These are phyloP conservation scores for Bombus confusus DNA, from an alignment of 1,140 invertebrate species.

Conservation along the genomic window DNA sequence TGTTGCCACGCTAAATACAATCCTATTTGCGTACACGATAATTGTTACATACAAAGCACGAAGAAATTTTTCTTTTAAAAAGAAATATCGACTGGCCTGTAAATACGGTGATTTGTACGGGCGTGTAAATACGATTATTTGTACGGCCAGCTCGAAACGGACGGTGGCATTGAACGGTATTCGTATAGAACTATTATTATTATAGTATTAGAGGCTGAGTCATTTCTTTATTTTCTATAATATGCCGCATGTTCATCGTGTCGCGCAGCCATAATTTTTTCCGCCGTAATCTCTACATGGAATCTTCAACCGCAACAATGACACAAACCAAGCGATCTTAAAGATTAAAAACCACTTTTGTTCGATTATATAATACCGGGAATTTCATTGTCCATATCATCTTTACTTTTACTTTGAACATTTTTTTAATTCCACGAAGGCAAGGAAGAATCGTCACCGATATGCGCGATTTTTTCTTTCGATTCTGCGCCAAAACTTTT, in stretches of 20 bases:
- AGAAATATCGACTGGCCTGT: no score
- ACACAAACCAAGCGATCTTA: not conserved
- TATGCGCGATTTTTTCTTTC: no score
- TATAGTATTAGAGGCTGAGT: conserved; percentile 1
- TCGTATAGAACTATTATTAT: conserved; percentile 13
- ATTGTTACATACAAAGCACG: not conserved
- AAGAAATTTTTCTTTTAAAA: not conserved
- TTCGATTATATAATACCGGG: not conserved
- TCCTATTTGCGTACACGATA: no score
- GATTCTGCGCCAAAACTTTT: no score
- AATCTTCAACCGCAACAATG: not conserved
- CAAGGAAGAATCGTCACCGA: no score
- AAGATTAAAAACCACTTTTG: not conserved
- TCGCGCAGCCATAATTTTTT: not conserved
- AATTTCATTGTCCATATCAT: not conserved
- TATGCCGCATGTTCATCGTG: no score
- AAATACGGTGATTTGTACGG: not conserved
- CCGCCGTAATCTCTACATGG: not conserved
- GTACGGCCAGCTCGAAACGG: not conserved
- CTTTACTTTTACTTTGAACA: no score
- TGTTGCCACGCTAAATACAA: no score
- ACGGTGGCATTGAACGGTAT: not conserved
- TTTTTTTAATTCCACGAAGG: no score
- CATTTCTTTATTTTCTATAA: conserved; percentile 13
- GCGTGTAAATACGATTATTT: no score